Base-by-base conservation (phyloP, 2,113 vertebrate genomes). In the Pygoscelis antarcticus region DNA sequence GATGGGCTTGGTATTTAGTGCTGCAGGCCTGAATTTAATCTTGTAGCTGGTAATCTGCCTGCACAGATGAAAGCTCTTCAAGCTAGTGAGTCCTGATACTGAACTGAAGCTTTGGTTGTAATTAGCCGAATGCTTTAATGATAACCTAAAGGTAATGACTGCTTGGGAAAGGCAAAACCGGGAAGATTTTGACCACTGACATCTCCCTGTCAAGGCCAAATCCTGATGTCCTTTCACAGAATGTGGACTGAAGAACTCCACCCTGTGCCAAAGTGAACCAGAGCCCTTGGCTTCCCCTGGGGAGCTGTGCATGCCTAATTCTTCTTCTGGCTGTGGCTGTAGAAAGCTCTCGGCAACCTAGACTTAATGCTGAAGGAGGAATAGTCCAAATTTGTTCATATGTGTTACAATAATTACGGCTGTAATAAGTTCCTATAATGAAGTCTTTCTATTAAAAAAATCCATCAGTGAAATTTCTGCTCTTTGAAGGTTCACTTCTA, bases 401-500 rank as follows among this genome's bases (percentile, higher is more conserved):
- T 27, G 40, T 3, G 2, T 70, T 83, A 25, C 38, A 92, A 13
- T 92, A 95, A 90, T 90, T 81, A 88, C 40, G 46, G 15, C 55
- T 91, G 54, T 76, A 91, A 58, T 90, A 88, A 90, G n/a, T 54
- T n/a, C 79, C 42, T 75, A 9, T 55, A 83, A 60, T 55, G 16
- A 93, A 92, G 22, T 64, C 46, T 83, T 95, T 69, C 84, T 90
- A 66, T 75, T 92, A 83, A 83, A 81, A 96, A 83, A 83, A 89
- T 80, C 71, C 26, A 71, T 93, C 80, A 90, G 65, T 19, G 40
- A 44, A 89, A 78, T 78, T 74, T 82, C 69, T 81, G 52, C 38
- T 40, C 19, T 78, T 87, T 65, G n/a, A 89, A 83, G 44, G 38
- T 93, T 93, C 66, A 23, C 18, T 75, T 84, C 83, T 78, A 0